Evolutionary conservation across 2,113 vertebrate genomes (phyloP).

Genomic region (Sinosuthora webbiana): DNA sequence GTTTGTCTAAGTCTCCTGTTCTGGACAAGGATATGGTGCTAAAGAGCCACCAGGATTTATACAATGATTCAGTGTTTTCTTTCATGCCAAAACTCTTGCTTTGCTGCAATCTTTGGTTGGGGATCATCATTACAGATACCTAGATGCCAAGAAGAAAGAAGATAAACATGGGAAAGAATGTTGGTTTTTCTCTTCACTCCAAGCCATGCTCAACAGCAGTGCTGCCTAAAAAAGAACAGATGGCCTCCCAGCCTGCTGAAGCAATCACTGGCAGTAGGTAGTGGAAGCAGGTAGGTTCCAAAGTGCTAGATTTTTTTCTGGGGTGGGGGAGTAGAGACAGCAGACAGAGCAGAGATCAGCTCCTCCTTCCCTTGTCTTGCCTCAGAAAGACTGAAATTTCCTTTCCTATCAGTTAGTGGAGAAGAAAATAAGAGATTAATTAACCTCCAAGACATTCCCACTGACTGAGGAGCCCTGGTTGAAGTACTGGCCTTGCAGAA

Average conservation of each 20-base stretch:
- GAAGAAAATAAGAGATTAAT: background rate
- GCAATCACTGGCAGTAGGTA: background rate
- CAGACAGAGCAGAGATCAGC: background rate
- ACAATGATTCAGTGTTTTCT: background rate
- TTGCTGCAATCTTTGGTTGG: background rate
- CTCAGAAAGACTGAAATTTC: background rate
- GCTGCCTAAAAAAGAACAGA: background rate
- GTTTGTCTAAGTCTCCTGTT: background rate
- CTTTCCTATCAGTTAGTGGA: background rate
- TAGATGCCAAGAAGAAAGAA: background rate
- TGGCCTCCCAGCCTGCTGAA: background rate
- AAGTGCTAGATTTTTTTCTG: background rate
- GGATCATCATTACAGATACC: background rate
- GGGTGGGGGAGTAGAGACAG: background rate
- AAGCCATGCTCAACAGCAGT: background rate
- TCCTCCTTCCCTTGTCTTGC: background rate
- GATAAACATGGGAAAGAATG: background rate
- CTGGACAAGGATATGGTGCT: background rate
- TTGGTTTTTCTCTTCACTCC: background rate
- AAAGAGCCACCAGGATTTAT: background rate
- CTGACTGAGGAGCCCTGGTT: background rate
- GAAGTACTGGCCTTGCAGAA: background rate
- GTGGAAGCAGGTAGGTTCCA: background rate
- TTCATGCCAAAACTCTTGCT: background rate
- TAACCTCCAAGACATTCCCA: background rate